Evolutionary conservation across 2,888 invertebrate genomes (phyloP), one percentile per base, ranked within the genome.

Genomic region (Harpalus rubripes): DNA sequence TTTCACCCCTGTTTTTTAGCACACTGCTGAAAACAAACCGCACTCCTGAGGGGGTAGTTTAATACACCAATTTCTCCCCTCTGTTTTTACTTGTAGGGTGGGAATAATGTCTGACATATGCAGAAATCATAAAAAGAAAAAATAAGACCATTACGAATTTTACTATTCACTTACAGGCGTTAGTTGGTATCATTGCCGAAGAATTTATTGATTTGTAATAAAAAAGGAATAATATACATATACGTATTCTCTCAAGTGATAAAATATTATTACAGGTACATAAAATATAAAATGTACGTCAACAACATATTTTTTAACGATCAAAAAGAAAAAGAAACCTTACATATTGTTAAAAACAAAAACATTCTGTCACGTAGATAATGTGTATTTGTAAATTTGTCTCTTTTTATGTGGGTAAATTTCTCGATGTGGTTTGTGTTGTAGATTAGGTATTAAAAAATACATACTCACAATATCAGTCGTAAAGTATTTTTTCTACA

Each of bases 31-130:
- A 59, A 59, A 59, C 44, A 52, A 52, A 15, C 63, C 63, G 26
- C 63, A 65, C 22, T 65, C 26, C 12, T 26, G 10, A 18, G 63
- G 26, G n/a, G 18, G 26, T 65, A 26, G 18, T 12, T 65, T 26
- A 65, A 65, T 26, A 26, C 18, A 65, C 12, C 63, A 26, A 65
- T 65, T 65, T 65, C 63, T 8, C 26, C 63, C 63, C 63, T 65
- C 22, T 18, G 63, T 18, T 22, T 65, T 65, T 26, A 32, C 59
- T 18, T n/a, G 59, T 52, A 7, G 44, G 44, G 44, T 52, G 59
- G 15, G 16, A 59, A 59, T 7, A 59, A 59, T 7, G 1, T 59
- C 7, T 16, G 7, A 15, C 59, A 59, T 7, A 59, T 18, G n/a
- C 18, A 1, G 59, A 59, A 59, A 15, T 59, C 59, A 18, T 59